Conservation (phyloP, 2,888 invertebrate species). For the Hymenopus coronatus region DNA sequence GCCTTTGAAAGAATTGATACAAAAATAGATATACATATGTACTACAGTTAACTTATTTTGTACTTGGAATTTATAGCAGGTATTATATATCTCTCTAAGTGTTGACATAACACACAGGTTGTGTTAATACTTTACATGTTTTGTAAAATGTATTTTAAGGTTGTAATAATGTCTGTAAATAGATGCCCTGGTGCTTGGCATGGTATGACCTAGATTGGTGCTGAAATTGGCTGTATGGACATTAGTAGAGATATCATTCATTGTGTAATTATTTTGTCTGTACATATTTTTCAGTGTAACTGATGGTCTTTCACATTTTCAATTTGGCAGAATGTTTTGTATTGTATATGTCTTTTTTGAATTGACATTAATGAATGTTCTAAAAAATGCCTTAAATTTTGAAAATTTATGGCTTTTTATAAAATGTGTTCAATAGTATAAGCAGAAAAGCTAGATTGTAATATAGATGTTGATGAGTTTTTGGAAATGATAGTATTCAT, state of each 20-base stretch:
- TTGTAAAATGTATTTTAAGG: background rate
- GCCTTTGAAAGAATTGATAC: too few relatives aligned
- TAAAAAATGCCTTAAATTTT: background rate
- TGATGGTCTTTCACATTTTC: background rate
- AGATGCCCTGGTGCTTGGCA: background rate
- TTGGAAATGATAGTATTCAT: background rate
- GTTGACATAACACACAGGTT: background rate
- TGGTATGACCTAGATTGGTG: background rate
- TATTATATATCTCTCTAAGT: background rate
- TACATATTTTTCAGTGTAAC: background rate
- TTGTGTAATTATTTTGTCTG: background rate
- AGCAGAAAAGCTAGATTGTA: background rate
- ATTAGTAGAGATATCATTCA: background rate
- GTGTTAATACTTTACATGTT: background rate
- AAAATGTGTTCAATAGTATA: background rate
- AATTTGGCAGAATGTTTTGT: background rate
- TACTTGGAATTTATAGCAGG: background rate
- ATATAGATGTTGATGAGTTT: background rate
- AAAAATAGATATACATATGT: background rate
- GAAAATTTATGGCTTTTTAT: background rate
- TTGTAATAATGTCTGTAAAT: background rate
- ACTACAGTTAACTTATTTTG: background rate
- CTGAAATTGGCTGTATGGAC: background rate
- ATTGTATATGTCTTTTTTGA: background rate
- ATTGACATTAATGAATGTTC: background rate